Base-by-base conservation (phyloP, 1,140 invertebrate genomes). In the Drosophila guanche region DNA sequence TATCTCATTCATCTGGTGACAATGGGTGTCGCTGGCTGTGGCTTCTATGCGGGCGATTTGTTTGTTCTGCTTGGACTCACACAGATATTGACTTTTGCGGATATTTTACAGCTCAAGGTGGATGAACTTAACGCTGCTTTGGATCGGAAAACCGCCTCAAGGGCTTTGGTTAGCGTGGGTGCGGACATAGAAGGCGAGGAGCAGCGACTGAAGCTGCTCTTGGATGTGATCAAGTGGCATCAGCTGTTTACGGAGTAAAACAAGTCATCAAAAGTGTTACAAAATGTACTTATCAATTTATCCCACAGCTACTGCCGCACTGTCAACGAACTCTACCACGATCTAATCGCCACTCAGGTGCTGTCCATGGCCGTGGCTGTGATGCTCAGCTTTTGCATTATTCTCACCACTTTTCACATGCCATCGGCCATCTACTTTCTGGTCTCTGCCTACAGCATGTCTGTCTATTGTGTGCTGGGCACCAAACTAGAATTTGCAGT, bases 151-250 rank as follows among this genome's bases (percentile, higher is more conserved):
- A 40, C 20, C 0, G 16, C 58, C 5, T n/a, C 25, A 0, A 57
- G 62, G 45, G 10, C 8, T n/a, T 3, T 37, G 0, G 5, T 40
- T 0, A 2, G 4, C 5, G 59, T 80, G 0, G 76, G 66, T 4
- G 29, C 5, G 0, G 6, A 0, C 1, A 43, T 62, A 8, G 23
- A 5, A 12, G 27, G 47, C 20, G 63, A 53, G 4, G n/a, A 47
- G 2, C 12, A 45, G 6, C 27, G 52, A 0, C 25, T 67, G 0
- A 3, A 7, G 2, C 10, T 75, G 4, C 50, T 86, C 0, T 20
- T 86, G 0, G 81, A 86, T 8, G 12, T 75, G 8, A 88, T 86
- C 6, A 75, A 68, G 14, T 86, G 83, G 83, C 81, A 86, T 72
- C 83, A 86, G 10, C n/a, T 68, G 1, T 88, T 83, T n/a, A 68